phyloP scores from a whole-genome alignment of 2,888 invertebrate species.

The Neoaliturus tenellus region DNA sequence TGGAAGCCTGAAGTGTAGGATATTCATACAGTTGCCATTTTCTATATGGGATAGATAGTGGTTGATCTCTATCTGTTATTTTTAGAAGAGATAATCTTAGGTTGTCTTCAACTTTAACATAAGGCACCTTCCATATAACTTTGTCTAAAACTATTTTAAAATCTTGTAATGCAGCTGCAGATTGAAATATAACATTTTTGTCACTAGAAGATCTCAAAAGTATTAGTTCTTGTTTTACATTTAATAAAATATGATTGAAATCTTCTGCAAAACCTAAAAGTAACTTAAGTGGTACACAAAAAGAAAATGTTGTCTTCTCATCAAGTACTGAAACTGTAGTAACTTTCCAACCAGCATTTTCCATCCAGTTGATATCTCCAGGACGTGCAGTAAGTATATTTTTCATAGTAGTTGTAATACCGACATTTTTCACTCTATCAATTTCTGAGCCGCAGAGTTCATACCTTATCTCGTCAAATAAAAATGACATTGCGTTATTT shows the following conservation, averaged over 20 bases:
- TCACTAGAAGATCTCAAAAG: not conserved
- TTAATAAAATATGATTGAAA: not conserved
- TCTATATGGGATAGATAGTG: not conserved
- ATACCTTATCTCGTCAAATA: no score
- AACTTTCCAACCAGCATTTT: constrained; percentile 16
- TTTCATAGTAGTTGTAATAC: no score
- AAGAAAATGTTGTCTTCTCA: not conserved
- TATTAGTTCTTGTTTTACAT: constrained; percentile 7
- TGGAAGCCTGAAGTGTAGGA: not conserved
- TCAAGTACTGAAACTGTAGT: not conserved
- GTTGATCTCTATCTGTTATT: not conserved
- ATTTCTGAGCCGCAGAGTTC: not conserved
- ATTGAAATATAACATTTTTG: not conserved
- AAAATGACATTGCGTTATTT: no score
- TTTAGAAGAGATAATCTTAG: not conserved
- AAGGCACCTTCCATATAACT: not conserved
- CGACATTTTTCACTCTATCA: no score
- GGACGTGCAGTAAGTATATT: not conserved
- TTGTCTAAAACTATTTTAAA: not conserved
- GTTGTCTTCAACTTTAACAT: not conserved
- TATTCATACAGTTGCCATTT: no score
- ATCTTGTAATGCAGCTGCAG: not conserved
- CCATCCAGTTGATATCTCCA: not conserved
- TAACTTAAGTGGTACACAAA: constrained; percentile 12
- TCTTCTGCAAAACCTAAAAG: constrained; percentile 21